phyloP scores from a whole-genome alignment of 2,797 vertebrate genomes.

The Brotula barbata region DNA sequence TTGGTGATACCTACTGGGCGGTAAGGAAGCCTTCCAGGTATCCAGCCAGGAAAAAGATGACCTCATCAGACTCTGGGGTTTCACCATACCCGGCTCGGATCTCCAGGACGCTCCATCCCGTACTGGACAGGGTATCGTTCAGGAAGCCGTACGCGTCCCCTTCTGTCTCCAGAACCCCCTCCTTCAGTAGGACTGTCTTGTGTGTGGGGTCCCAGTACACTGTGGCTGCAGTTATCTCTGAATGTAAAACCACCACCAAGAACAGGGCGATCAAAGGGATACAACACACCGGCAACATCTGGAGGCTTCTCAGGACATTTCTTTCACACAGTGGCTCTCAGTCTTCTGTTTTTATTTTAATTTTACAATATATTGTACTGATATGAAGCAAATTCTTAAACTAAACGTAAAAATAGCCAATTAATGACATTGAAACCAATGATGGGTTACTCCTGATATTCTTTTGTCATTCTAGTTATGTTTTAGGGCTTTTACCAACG shows the following conservation, averaged over 20 bases:
- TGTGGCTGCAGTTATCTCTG: slow-evolving; percentile 78
- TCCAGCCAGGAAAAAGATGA: slow-evolving; percentile 86
- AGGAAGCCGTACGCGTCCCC: slow-evolving; percentile 89
- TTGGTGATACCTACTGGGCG: slow-evolving; percentile 79
- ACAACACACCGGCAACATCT: no score
- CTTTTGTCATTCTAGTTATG: no score
- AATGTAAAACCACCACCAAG: background rate
- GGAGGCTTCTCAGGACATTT: no score
- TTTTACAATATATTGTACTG: no score
- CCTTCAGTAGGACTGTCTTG: slow-evolving; percentile 78
- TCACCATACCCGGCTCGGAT: slow-evolving; percentile 86
- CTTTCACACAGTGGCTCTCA: no score
- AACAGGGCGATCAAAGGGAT: background rate
- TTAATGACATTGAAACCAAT: no score
- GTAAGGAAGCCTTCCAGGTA: slow-evolving; percentile 92
- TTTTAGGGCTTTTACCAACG: no score
- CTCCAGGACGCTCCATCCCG: slow-evolving; percentile 90
- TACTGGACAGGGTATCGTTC: slow-evolving; percentile 81
- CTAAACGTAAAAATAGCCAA: no score
- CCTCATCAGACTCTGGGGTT: slow-evolving; percentile 75
- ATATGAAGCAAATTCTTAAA: no score
- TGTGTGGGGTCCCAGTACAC: slow-evolving; percentile 82
- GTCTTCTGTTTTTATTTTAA: no score
- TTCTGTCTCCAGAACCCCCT: slow-evolving; percentile 77
- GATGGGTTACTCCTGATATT: no score